A percentile compares a stretch with the other conserved stretches of the same genome.
These are phyloP conservation scores for Bombus ignitus DNA, from an alignment of 1,140 invertebrate species.

Conservation along the genomic window DNA sequence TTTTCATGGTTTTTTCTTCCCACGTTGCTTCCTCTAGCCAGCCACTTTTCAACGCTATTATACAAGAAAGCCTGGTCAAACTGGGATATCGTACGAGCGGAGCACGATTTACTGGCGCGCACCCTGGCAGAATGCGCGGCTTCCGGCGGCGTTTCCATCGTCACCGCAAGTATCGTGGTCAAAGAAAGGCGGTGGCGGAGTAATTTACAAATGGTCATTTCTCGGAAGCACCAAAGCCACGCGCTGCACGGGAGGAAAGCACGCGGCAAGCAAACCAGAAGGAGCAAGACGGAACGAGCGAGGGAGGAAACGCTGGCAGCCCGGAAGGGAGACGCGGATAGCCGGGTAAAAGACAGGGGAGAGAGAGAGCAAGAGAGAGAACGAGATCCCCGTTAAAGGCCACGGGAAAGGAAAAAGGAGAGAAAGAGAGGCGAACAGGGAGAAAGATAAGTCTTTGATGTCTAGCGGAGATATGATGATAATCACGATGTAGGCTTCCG, in stretches of 20 bases:
- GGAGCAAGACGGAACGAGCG: constrained; percentile 30
- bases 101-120: too few relatives aligned
- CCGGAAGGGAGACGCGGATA: constrained; percentile 1
- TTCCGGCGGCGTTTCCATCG: constrained; percentile 7
- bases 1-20: constrained; percentile 7
- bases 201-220: constrained; percentile 77
- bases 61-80: not conserved
- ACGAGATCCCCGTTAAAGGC: constrained; percentile 20
- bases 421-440: constrained; percentile 54
- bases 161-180: constrained; percentile 22
- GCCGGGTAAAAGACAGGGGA: constrained; percentile 18
- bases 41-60: not conserved
- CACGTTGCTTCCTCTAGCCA: too few relatives aligned
- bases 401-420: constrained; percentile 18
- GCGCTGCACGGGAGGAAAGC: constrained; percentile 46
- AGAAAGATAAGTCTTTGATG: constrained; percentile 75
- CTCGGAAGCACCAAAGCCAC: constrained; percentile 64
- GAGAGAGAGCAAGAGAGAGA: constrained; percentile 18
- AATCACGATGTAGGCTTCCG: constrained; percentile 73
- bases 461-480: constrained; percentile 76
- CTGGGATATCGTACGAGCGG: not conserved
- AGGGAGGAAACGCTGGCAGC: constrained; percentile 26
- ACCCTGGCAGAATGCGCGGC: not conserved
- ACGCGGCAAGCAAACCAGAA: not conserved
- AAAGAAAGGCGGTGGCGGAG: constrained; percentile 50